Evolutionary conservation across 2,888 invertebrate genomes (phyloP).

Genomic region (Paralinhomoeus sp.): DNA sequence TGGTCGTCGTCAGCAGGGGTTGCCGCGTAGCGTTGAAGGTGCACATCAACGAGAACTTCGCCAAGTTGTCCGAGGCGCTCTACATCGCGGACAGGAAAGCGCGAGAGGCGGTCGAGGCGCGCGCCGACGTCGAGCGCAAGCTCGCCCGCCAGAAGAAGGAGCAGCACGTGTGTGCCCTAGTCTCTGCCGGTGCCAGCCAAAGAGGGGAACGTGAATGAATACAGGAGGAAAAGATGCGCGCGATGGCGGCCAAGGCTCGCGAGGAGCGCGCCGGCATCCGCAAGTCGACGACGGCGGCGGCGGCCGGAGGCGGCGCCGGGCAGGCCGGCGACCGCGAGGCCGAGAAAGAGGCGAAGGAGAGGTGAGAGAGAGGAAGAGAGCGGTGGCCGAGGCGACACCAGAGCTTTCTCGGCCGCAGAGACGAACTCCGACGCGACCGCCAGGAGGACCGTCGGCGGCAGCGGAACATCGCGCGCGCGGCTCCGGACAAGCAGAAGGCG

Average conservation of each 20-base stretch:
- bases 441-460: conserved; percentile 38
- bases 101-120: conserved; percentile 81
- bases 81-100: conserved; percentile 94
- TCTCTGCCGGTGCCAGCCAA: too few species aligned
- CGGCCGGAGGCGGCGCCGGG: conserved; percentile 4
- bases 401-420: neutral
- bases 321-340: neutral
- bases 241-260: conserved; percentile 76
- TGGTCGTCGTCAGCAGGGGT: too few species aligned
- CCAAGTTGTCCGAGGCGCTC: conserved; percentile 84
- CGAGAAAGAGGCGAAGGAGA: too few species aligned
- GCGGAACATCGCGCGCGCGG: conserved; percentile 69
- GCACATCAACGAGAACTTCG: conserved; percentile 97
- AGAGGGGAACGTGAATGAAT: conserved; percentile 32
- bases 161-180: conserved; percentile 7
- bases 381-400: neutral
- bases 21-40: too few species aligned
- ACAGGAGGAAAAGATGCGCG: conserved; percentile 56
- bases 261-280: conserved; percentile 72
- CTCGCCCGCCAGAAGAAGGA: conserved; percentile 93
- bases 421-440: conserved; percentile 13
- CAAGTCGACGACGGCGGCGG: conserved; percentile 25
- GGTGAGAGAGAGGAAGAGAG: too few species aligned
- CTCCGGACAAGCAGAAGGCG: conserved; percentile 68
- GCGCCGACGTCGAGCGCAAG: conserved; percentile 82